Conservation (phyloP, 2,888 invertebrate genomes). For the Geotrupes spiniger region DNA sequence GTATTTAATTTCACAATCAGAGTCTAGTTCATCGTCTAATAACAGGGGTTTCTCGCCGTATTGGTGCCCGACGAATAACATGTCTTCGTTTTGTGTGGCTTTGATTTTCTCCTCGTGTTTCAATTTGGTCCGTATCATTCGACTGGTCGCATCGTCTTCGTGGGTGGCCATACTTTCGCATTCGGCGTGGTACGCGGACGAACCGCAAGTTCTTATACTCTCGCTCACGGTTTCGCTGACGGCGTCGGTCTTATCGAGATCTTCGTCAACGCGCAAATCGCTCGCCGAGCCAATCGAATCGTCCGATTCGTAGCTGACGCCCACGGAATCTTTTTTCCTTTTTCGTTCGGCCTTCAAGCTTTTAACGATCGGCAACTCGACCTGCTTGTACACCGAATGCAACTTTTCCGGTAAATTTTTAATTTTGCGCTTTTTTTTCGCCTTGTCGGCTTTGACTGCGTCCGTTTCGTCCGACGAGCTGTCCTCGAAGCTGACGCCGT, state of each 20-base stretch:
- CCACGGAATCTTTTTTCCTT: constrained; percentile 22
- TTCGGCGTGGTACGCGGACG: constrained; percentile 70
- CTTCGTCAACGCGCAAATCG: constrained; percentile 61
- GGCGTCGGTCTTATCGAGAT: constrained; percentile 49
- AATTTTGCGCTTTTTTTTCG: constrained; percentile 43
- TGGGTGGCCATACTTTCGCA: constrained; percentile 67
- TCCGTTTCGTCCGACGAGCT: constrained; percentile 51
- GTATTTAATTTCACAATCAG: constrained; percentile 52
- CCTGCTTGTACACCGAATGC: constrained; percentile 55
- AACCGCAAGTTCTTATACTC: constrained; percentile 64
- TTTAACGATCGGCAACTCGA: constrained; percentile 50
- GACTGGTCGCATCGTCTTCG: constrained; percentile 57
- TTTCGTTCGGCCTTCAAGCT: constrained; percentile 50
- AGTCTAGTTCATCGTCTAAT: constrained; percentile 74
- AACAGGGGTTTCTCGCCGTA: constrained; percentile 73
- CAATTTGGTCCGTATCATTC: constrained; percentile 52
- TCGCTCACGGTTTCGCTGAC: constrained; percentile 59
- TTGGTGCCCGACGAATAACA: constrained; percentile 68
- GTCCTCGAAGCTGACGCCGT: constrained; percentile 56
- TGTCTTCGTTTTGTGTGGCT: constrained; percentile 47
- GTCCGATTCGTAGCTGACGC: constrained; percentile 51
- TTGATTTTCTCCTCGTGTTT: constrained; percentile 46
- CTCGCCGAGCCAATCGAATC: constrained; percentile 73
- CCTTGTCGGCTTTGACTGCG: constrained; percentile 41
- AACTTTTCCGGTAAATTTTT: constrained; percentile 56